Conservation (phyloP, 2,888 invertebrate genomes). For the Oligia fasciuncula region DNA sequence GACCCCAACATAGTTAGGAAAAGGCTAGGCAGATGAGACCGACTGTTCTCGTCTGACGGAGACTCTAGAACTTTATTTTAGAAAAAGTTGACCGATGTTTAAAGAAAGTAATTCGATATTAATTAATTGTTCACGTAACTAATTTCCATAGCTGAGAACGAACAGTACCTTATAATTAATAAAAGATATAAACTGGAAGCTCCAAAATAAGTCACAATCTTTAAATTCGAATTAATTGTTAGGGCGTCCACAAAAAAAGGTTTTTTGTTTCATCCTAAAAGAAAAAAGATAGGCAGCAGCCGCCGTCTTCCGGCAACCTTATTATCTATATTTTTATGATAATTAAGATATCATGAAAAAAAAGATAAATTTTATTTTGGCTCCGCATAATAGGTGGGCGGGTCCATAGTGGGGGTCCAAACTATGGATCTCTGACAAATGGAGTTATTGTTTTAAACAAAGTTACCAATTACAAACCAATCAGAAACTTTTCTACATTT, state of each 20-base stretch:
- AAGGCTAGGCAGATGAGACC: too few species aligned
- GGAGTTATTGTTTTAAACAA: slow-evolving; percentile 74
- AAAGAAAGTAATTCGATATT: neutral
- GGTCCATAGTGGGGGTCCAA: slow-evolving; percentile 73
- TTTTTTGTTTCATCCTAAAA: slow-evolving; percentile 51
- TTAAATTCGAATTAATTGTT: slow-evolving; percentile 45
- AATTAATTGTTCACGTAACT: neutral
- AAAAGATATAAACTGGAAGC: slow-evolving; percentile 13
- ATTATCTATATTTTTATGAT: slow-evolving; percentile 72
- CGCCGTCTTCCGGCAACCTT: slow-evolving; percentile 62
- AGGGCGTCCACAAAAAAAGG: slow-evolving; percentile 47
- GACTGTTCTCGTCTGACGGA: neutral
- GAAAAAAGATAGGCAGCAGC: slow-evolving; percentile 51
- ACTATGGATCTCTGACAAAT: slow-evolving; percentile 83
- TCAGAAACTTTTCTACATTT: neutral
- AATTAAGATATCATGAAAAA: slow-evolving; percentile 76
- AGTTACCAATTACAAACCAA: slow-evolving; percentile 2
- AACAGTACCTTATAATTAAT: neutral
- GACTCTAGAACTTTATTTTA: neutral
- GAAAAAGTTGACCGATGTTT: neutral
- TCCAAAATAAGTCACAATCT: slow-evolving; percentile 21
- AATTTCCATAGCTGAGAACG: neutral
- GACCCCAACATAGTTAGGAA: too few species aligned
- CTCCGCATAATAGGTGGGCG: slow-evolving; percentile 74
- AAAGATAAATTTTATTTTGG: slow-evolving; percentile 67